Conservation (phyloP, 2,113 vertebrate genomes). For the Lepisosteus osseus region DNA sequence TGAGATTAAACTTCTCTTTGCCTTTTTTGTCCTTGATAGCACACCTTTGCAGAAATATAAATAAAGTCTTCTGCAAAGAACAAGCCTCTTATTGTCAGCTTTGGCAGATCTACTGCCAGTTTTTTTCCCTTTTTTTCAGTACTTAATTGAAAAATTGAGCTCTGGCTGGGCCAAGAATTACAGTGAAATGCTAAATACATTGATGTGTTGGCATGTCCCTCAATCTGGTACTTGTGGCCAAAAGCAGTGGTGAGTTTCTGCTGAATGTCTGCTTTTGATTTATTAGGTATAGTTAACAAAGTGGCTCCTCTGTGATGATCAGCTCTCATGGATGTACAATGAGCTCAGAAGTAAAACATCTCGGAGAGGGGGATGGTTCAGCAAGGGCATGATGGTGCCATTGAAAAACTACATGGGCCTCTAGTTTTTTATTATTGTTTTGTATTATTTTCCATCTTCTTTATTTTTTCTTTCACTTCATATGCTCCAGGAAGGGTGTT, state of each 20-base stretch:
- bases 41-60: slow-evolving; percentile 41
- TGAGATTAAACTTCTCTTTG: background rate
- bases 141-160: slow-evolving; percentile 68
- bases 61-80: slow-evolving; percentile 55
- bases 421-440: slow-evolving; percentile 44
- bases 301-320: slow-evolving; percentile 29
- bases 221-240: slow-evolving; percentile 34
- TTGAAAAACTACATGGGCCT: slow-evolving; percentile 46
- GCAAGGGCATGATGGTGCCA: slow-evolving; percentile 38
- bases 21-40: slow-evolving; percentile 26
- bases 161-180: slow-evolving; percentile 60
- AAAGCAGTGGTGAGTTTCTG: slow-evolving; percentile 45
- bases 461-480: slow-evolving; percentile 9
- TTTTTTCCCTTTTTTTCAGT: slow-evolving; percentile 39
- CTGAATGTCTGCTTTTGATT: slow-evolving; percentile 60
- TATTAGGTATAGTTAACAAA: slow-evolving; percentile 47
- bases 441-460: slow-evolving; percentile 40
- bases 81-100: slow-evolving; percentile 62
- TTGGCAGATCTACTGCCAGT: slow-evolving; percentile 50
- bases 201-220: slow-evolving; percentile 52
- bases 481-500: background rate
- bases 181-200: slow-evolving; percentile 61
- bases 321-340: slow-evolving; percentile 28
- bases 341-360: slow-evolving; percentile 40
- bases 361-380: slow-evolving; percentile 30